phyloP scores from a whole-genome alignment of 2,797 vertebrate genomes.

The Platyrinchus mystaceus region DNA sequence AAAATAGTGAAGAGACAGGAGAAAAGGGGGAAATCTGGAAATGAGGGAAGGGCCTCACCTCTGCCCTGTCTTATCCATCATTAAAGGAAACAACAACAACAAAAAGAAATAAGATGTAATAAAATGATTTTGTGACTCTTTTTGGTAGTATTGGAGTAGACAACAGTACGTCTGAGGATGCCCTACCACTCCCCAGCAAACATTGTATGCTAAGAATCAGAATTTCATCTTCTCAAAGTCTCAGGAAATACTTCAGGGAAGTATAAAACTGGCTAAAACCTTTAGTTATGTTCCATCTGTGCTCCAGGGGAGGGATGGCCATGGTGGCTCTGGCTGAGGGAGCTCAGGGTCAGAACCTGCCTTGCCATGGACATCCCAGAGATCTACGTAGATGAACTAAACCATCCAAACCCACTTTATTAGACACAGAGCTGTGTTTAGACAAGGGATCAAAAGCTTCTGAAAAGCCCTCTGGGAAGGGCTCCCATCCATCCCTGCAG shows the following conservation, averaged over 20 bases:
- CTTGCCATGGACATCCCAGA: not conserved
- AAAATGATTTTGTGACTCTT: not conserved
- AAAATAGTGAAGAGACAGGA: not conserved
- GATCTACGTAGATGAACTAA: not conserved
- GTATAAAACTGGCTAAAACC: not conserved
- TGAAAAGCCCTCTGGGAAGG: not conserved
- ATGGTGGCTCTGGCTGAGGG: not conserved
- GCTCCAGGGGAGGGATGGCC: not conserved
- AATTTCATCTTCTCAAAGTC: not conserved
- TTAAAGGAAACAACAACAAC: not conserved
- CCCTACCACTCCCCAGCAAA: not conserved
- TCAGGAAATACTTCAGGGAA: not conserved
- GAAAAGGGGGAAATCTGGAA: not conserved
- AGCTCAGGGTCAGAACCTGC: not conserved
- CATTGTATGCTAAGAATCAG: not conserved
- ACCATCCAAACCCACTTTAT: not conserved
- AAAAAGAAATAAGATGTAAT: not conserved
- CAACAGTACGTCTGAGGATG: not conserved
- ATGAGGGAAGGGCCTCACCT: not conserved
- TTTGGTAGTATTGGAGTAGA: not conserved
- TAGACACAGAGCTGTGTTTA: fast-evolving
- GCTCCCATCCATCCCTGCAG: not conserved
- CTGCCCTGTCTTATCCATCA: not conserved
- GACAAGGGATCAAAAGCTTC: not conserved
- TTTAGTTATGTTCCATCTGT: not conserved